phyloP scores from a whole-genome alignment of 2,797 vertebrate genomes.

The Dendrocincla tyrannina region DNA sequence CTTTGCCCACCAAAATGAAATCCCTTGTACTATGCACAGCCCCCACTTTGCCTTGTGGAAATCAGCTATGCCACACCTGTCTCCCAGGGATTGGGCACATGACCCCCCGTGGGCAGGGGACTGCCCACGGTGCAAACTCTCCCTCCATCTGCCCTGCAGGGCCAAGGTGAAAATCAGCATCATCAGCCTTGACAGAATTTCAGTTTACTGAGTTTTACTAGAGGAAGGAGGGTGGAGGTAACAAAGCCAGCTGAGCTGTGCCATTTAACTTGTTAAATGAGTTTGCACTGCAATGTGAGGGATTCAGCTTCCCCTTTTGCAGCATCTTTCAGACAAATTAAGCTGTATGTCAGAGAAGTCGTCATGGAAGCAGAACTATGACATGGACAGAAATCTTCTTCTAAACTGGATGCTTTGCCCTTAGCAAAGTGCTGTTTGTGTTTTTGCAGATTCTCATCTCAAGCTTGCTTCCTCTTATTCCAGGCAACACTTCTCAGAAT shows the following conservation, averaged over 20 bases:
- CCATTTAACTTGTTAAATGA: not conserved
- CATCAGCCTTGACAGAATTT: not conserved
- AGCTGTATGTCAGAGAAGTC: not conserved
- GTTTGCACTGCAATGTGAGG: not conserved
- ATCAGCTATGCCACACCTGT: rapidly evolving
- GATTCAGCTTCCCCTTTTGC: not conserved
- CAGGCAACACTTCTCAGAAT: not conserved
- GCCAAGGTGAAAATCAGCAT: not conserved
- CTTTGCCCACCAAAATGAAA: not conserved
- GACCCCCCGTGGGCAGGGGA: not conserved
- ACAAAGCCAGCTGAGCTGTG: not conserved
- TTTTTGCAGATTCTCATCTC: not conserved
- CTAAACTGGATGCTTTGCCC: not conserved
- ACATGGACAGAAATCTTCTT: not conserved
- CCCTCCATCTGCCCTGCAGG: not conserved
- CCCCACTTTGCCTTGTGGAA: rapidly evolving
- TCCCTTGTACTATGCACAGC: rapidly evolving
- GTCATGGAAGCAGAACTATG: not conserved
- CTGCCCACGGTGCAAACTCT: not conserved
- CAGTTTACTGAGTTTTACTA: not conserved
- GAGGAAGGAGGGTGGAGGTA: not conserved
- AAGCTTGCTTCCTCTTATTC: not conserved
- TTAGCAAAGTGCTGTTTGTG: not conserved
- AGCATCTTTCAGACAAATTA: not conserved
- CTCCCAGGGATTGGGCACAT: not conserved